Evolutionary conservation across 2,113 vertebrate species (phyloP).

Genomic region (Cryptotis parvus): DNA sequence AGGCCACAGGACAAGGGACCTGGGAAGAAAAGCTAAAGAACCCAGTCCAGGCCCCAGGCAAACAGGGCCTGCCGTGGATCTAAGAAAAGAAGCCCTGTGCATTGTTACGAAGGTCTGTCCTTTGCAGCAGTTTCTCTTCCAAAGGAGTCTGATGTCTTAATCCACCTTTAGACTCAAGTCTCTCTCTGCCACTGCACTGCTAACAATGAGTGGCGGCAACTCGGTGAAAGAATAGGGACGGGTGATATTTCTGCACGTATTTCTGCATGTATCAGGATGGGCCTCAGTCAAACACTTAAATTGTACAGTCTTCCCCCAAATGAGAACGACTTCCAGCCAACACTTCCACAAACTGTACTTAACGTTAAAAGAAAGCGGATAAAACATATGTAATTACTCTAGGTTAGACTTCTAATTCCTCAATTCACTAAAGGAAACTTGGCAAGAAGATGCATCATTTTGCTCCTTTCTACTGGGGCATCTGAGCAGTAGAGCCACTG

Average conservation of each 20-base stretch:
- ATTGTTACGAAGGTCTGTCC: slow-evolving; percentile 34
- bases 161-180: slow-evolving; percentile 43
- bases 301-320: slow-evolving; percentile 89
- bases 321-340: slow-evolving; percentile 89
- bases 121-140: slow-evolving; percentile 23
- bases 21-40: slow-evolving; percentile 23
- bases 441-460: slow-evolving; percentile 92
- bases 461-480: slow-evolving; percentile 91
- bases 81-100: slow-evolving; percentile 39
- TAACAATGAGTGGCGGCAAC: slow-evolving; percentile 67
- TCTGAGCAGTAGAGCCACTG: slow-evolving; percentile 92
- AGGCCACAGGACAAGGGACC: slow-evolving; percentile 27
- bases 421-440: slow-evolving; percentile 93
- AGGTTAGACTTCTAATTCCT: slow-evolving; percentile 93
- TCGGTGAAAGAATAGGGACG: neutral
- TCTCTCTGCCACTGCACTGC: slow-evolving; percentile 74
- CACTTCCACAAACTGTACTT: slow-evolving; percentile 91
- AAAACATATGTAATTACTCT: slow-evolving; percentile 94
- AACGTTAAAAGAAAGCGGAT: slow-evolving; percentile 91
- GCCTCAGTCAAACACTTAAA: slow-evolving; percentile 73
- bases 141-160: slow-evolving; percentile 63
- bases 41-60: slow-evolving; percentile 1
- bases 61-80: neutral
- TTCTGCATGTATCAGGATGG: slow-evolving; percentile 37
- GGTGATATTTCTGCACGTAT: neutral